Evolutionary conservation across 2,888 invertebrate species (phyloP), one percentile per base, ranked within the genome.

Genomic region (Thysanoteuthis rhombus): DNA sequence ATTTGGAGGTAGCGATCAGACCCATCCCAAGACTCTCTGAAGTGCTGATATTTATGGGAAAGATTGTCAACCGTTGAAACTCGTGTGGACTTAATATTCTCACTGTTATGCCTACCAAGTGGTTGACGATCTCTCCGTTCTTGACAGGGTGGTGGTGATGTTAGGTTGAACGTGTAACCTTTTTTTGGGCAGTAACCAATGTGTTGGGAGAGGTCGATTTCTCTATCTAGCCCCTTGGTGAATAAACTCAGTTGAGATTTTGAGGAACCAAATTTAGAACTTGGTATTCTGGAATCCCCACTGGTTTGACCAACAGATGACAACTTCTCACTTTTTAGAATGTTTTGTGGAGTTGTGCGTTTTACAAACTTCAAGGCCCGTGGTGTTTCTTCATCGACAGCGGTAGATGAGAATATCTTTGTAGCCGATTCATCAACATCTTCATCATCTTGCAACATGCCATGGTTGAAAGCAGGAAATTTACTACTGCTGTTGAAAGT

Each of bases 1-100:
- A 92, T 92, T 92, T 92, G 42, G 19, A 92, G 42, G 45, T 92
- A 92, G n/a, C n/a, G 92, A 28, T 92, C 92, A n/a, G 92, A 92
- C 28, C 45, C 92, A 12, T 92, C 92, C 92, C 40, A 45, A 12
- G 92, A 40, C 36, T 92, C 40, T 19, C 45, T 42, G n/a, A 40
- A 92, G 6, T 40, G 40, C 4, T 92, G 40, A 45, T 92, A 92
- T 39, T 92, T 40, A 10, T 92, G 42, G n/a, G 92, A 92, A 92
- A 92, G 92, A 36, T 92, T 42, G 28, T 92, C 92, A 4, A 92
- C 40, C n/a, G 92, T 92, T 8, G 92, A 92, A 25, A 92, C 42
- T 75, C 36, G n/a, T 0, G 92, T 45, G 32, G 92, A 40, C 36
- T 45, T 92, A 22, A 92, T 45, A 42, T 92, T 92, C 19, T 92